These are phyloP conservation scores for Seriola aureovittata DNA, from an alignment of 2,113 vertebrate genomes.

Conservation along the genomic window DNA sequence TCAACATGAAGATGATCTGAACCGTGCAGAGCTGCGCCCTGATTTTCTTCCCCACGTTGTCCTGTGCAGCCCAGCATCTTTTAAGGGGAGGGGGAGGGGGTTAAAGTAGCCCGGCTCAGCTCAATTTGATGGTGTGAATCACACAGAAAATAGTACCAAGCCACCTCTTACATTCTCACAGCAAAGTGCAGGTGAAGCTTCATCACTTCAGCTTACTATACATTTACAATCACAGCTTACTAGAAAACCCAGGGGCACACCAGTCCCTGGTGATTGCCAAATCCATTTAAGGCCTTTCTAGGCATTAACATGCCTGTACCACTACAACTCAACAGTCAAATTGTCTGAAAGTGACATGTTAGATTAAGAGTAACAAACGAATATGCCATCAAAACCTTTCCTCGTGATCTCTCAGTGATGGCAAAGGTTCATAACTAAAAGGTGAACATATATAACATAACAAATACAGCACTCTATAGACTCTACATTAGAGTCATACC, in stretches of 20 bases:
- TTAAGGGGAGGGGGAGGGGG: background rate
- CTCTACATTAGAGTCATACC: constrained; percentile 25
- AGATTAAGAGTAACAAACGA: constrained; percentile 42
- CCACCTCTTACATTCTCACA: constrained; percentile 79
- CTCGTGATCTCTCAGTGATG: constrained; percentile 46
- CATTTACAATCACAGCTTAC: constrained; percentile 80
- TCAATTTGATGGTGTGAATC: constrained; percentile 45
- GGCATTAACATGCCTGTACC: constrained; percentile 64
- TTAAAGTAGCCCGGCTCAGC: constrained; percentile 39
- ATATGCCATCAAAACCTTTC: constrained; percentile 34
- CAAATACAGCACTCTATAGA: constrained; percentile 24
- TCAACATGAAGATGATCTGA: constrained; percentile 53
- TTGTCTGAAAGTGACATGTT: constrained; percentile 57
- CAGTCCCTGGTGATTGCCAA: constrained; percentile 78
- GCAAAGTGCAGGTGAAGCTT: constrained; percentile 85
- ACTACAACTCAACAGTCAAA: constrained; percentile 62
- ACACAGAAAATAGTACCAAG: constrained; percentile 71
- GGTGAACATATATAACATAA: constrained; percentile 27
- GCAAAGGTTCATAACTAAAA: constrained; percentile 34
- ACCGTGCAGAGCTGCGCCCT: constrained; percentile 28
- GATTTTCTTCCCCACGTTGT: constrained; percentile 16
- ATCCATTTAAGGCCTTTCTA: constrained; percentile 80
- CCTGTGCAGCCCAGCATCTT: constrained; percentile 19
- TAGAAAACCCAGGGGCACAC: constrained; percentile 65
- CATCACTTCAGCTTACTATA: constrained; percentile 81